Percentiles rank a stretch among this genome's conserved stretches.
Evolutionary conservation across 2,797 vertebrate species (phyloP).

Genomic region (Galagoides demidoff): DNA sequence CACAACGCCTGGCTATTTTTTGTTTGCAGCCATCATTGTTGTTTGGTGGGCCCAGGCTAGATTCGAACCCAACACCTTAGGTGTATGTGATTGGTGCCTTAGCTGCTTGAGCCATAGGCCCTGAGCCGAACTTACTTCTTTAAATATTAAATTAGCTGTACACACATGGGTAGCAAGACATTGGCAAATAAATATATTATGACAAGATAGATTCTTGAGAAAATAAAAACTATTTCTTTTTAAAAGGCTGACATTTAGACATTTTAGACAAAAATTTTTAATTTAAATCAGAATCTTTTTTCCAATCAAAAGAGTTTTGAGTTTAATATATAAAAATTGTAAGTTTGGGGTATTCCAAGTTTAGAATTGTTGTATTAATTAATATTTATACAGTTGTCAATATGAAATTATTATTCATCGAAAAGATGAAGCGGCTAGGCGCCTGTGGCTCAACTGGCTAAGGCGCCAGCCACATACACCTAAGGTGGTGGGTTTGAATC

Average conservation of each 20-base stretch:
- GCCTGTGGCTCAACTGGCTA: no score
- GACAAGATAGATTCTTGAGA: not conserved
- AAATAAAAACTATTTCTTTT: constrained; percentile 59
- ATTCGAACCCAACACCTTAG: no score
- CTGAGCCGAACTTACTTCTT: not conserved
- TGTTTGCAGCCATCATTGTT: no score
- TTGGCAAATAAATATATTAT: constrained; percentile 21
- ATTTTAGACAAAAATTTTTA: constrained; percentile 5
- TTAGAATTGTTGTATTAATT: constrained; percentile 8
- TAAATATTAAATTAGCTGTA: constrained; percentile 19
- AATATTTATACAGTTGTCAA: not conserved
- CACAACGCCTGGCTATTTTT: no score
- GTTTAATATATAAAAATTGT: not conserved
- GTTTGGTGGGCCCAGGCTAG: no score
- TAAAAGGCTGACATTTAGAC: not conserved
- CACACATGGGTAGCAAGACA: not conserved
- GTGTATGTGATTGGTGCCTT: no score
- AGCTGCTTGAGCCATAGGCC: no score
- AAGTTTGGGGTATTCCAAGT: not conserved
- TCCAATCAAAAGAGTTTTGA: constrained; percentile 31
- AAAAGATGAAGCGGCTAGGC: constrained; percentile 13
- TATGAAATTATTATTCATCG: constrained; percentile 28
- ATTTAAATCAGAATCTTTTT: constrained; percentile 18
- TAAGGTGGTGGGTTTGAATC: no score
- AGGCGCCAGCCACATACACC: no score